These are phyloP conservation scores for Drosophila insularis DNA, from an alignment of 1,140 invertebrate genomes.

Conservation along the genomic window DNA sequence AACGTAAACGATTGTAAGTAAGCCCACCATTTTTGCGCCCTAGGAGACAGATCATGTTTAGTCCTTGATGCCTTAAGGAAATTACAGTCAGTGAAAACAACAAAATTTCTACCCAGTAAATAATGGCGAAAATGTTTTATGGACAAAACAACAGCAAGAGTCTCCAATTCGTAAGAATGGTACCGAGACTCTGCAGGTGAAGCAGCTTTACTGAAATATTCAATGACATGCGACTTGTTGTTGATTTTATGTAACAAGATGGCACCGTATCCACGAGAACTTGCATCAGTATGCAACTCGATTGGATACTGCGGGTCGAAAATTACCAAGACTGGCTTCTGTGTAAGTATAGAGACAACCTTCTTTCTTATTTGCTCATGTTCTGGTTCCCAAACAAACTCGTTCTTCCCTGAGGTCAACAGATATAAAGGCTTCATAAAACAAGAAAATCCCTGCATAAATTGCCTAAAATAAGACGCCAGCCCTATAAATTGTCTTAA, in stretches of 20 bases:
- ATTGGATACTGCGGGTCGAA: slow-evolving; percentile 7
- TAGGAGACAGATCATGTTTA: too few species aligned
- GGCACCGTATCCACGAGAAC: background rate
- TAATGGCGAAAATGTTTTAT: too few species aligned
- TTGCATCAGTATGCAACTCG: slow-evolving; percentile 4
- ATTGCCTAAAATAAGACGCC: slow-evolving; percentile 1
- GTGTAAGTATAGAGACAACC: background rate
- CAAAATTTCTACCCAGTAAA: too few species aligned
- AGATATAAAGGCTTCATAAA: slow-evolving; percentile 1
- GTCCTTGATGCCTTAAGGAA: too few species aligned
- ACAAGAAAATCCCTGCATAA: slow-evolving; percentile 1
- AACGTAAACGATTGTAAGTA: slow-evolving; percentile 1
- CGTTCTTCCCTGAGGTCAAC: background rate
- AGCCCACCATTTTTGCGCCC: background rate
- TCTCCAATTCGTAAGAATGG: slow-evolving; percentile 1
- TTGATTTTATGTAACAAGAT: slow-evolving; percentile 3
- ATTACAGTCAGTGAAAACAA: too few species aligned
- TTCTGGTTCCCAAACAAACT: slow-evolving; percentile 1
- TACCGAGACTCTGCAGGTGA: background rate
- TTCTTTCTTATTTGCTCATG: slow-evolving; percentile 1
- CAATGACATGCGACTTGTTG: background rate
- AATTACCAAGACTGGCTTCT: background rate
- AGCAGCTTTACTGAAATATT: background rate
- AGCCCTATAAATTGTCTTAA: background rate
- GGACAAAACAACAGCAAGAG: background rate